Base-by-base conservation (phyloP, 2,888 invertebrate species). In the Epistrophella euchroma region DNA sequence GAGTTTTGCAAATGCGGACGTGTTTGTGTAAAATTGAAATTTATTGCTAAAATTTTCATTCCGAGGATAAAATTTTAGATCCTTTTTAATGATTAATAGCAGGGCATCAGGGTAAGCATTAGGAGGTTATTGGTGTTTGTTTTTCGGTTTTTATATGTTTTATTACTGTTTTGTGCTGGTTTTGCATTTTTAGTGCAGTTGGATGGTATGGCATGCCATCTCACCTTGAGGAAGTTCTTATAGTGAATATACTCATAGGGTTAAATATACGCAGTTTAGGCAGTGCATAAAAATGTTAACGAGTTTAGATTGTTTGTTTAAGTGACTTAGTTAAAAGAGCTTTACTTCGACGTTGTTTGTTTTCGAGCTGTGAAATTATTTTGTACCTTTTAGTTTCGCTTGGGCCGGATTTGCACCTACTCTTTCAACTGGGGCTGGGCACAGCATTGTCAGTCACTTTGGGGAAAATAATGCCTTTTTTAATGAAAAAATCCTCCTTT, bases 11-110 rank as follows among this genome's bases (percentile, higher is more conserved):
- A 45, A 80, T 81, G 72, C 85, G 68, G 81, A 81, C 85, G 72
- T 85, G 85, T 85, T 85, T 80, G 75, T 81, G 80, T 85, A 76
- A 85, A 85, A 85, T 85, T 81, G 76, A 85, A 85, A 85, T 85
- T 85, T 85, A 85, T 85, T 85, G 85, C 73, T 76, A 73, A 85
- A 81, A 81, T 77, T 81, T 81, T 73, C 37, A 68, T 28, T 73
- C 47, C 43, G 37, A 71, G 76, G 60, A 81, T 80, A 70, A 85
- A 76, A 81, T 50, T 85, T 47, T 68, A 45, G 35, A 66, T 56
- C 17, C 76, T 55, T 76, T 76, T 28, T 56, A 28, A 47, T 85
- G 85, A 85, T 85, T 85, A 81, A 85, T 85, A 55, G 76, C 25
- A 19, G 45, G 9, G 1, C 35, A 35, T 35, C 4, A 52, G 25